These are phyloP conservation scores for Entomobrya multifasciata DNA, from an alignment of 2,888 invertebrate genomes.

Conservation along the genomic window DNA sequence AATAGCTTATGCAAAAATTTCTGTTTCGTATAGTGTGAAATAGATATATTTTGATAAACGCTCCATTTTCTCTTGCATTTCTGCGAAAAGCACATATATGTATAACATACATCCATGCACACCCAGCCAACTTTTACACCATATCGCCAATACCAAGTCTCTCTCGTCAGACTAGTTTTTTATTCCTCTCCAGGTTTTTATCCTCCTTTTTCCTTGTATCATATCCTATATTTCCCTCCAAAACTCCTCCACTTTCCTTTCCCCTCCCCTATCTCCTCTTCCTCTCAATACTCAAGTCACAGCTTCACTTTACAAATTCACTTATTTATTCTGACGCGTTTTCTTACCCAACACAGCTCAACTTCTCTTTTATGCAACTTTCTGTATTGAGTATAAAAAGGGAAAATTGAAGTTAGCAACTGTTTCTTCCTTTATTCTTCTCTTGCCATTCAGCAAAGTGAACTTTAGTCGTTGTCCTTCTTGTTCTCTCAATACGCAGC, in stretches of 20 bases:
- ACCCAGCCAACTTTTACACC: not conserved
- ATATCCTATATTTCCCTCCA: slow-evolving; percentile 1
- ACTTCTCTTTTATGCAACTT: slow-evolving; percentile 8
- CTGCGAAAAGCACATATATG: too few relatives aligned
- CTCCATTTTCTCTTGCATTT: too few relatives aligned
- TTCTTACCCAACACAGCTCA: not conserved
- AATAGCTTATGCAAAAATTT: too few relatives aligned
- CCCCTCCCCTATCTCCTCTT: not conserved
- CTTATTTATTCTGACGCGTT: slow-evolving; percentile 37
- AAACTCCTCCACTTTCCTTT: slow-evolving; percentile 16
- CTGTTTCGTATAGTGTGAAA: too few relatives aligned
- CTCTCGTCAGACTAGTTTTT: not conserved
- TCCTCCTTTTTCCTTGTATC: not conserved
- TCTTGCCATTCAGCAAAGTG: slow-evolving; percentile 12
- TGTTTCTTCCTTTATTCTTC: not conserved
- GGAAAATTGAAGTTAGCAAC: slow-evolving; percentile 38
- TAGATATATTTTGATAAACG: too few relatives aligned
- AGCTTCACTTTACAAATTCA: slow-evolving; percentile 34
- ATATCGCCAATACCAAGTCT: not conserved
- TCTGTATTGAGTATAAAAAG: slow-evolving; percentile 26
- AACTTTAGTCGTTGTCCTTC: slow-evolving; percentile 36
- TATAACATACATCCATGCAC: too few relatives aligned
- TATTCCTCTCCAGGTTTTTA: not conserved
- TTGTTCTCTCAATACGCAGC: not conserved
- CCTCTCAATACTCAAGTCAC: slow-evolving; percentile 5